Base-by-base conservation (phyloP, 2,888 invertebrate genomes). In the Brachypalpus laphriformis region DNA sequence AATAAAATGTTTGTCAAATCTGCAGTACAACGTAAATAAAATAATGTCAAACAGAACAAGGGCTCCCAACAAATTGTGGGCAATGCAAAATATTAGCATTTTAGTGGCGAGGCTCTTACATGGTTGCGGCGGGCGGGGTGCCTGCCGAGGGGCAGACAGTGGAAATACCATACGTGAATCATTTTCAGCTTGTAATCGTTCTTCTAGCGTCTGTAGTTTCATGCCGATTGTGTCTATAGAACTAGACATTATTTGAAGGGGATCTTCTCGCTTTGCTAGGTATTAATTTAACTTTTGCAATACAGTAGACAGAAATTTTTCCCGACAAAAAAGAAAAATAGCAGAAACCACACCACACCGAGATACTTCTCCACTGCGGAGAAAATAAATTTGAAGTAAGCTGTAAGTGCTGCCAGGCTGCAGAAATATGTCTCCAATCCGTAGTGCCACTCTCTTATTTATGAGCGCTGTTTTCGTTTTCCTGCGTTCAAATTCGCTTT, bases 181-280 rank as follows among this genome's bases (percentile, higher is more conserved):
- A 89, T 92, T 92, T 90, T 93, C 93, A 22, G 89, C 90, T 85
- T 95, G 94, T 89, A 97, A 93, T 89, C 96, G 94, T 91, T 96
- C 96, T 92, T 97, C 95, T 92, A 98, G 94, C 90, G 95, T 95
- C 93, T 96, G 94, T 91, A 98, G 94, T 94, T 95, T 97, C 90
- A 88, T 90, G 77, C 89, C 90, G 88, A 91, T 91, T 85, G 95
- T 96, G 92, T 95, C 95, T 91, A 95, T 93, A 90, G 94, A 93
- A 92, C 94, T 94, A 92, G 95, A 95, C 95, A 95, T 95, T 90
- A 89, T 90, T 87, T 75, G 54, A 49, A 42, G 42, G 20, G 40
- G 71, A 61, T 75, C 37, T 54, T 56, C 34, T 66, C 18, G 47
- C 31, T 54, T 76, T 59, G 8, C 3, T 66, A 54, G 31, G 18